A percentile compares a stretch with the other conserved stretches of the same genome.
Conservation (phyloP, 2,888 invertebrate genomes). For the Eristalinus sepulchralis region DNA sequence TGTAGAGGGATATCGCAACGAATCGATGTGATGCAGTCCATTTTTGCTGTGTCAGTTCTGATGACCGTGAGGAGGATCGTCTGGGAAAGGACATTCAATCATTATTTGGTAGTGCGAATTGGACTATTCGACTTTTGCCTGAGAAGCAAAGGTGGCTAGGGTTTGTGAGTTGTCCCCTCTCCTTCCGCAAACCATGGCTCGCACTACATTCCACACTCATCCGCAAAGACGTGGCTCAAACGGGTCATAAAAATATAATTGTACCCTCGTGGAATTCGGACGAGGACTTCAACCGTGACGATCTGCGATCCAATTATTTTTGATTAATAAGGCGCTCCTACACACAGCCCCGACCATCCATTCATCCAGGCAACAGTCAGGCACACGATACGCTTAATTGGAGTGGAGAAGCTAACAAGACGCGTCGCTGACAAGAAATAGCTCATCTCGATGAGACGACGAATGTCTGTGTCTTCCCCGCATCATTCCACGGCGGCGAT, state of each 20-base stretch:
- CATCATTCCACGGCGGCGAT: neutral
- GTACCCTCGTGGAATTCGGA: conserved; percentile 40
- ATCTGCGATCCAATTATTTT: conserved; percentile 64
- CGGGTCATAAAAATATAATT: conserved; percentile 41
- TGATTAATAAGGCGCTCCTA: conserved; percentile 44
- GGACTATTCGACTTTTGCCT: too few species aligned
- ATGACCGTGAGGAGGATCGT: neutral
- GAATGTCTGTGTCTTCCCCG: conserved; percentile 16
- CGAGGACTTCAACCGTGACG: conserved; percentile 1
- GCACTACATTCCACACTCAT: neutral
- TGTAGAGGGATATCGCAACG: conserved; percentile 7
- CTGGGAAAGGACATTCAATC: neutral
- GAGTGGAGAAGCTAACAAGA: conserved; percentile 35
- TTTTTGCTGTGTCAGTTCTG: neutral
- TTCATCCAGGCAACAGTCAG: neutral
- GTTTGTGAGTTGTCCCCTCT: too few species aligned
- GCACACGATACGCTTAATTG: conserved; percentile 42
- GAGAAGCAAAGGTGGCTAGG: too few species aligned
- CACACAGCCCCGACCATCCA: neutral
- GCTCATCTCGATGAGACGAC: conserved; percentile 40
- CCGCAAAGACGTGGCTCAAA: neutral
- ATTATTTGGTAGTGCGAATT: neutral
- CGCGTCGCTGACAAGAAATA: conserved; percentile 29
- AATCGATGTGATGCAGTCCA: conserved; percentile 33
- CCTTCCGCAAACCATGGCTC: too few species aligned